Evolutionary conservation across 2,888 invertebrate species (phyloP), one percentile per base, ranked within the genome.

Genomic region (Andrena praecox): DNA sequence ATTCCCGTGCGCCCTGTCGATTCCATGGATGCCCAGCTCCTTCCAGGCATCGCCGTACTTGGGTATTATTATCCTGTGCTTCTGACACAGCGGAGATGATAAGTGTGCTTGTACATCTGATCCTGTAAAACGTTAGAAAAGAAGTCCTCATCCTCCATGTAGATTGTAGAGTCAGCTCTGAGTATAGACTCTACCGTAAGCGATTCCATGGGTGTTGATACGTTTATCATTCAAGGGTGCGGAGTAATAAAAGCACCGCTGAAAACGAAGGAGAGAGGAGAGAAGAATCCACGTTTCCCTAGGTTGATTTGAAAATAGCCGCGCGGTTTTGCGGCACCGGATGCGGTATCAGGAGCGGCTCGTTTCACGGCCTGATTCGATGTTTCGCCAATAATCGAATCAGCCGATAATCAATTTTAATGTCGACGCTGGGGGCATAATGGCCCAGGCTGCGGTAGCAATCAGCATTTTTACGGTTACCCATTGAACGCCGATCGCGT

Each of bases 361-460:
- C 59, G 59, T 29, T 63, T 48, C 48, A 7, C 7, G 20, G 48
- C n/a, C 33, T 50, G 59, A 66, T 77, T 59, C 35, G 59, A 64
- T 20, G 64, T 66, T 50, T 66, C 59, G 27, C 59, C 64, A 66
- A 73, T 77, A 77, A 77, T 59, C 63, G 63, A 56, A 64, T 56
- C 72, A 42, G 16, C 29, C 31, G 56, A 64, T 72, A 48, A 77
- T 64, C 56, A 77, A 73, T 66, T 66, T 64, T 50, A 64, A 73
- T 59, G 27, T 24, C 6, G n/a, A 7, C 33, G n/a, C 48, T 10
- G 27, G 4, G 16, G 4, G 16, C n/a, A 31, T n/a, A 12, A 60
- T 50, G 24, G 20, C 10, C 33, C 12, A 6, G 52, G 2, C 20
- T 1, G 8, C n/a, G 12, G 59, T 33, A 60, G 48, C 73, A 64